Evolutionary conservation across 2,888 invertebrate genomes (phyloP), one percentile per base, ranked within the genome.

Genomic region (Eueremaeus valkanovi): DNA sequence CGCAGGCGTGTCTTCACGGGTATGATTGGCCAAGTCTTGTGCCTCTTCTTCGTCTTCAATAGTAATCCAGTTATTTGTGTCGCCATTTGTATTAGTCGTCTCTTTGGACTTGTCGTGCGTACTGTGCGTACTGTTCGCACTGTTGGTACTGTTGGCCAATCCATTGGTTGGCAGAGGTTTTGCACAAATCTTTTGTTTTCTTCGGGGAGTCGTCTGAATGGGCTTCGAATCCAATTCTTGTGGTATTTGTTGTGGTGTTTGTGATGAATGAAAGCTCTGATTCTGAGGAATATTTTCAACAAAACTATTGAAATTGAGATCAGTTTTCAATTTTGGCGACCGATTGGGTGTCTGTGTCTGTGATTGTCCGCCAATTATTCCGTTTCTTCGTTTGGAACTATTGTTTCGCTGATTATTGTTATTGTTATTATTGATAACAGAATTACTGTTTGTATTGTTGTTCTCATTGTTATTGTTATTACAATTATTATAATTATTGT

Each of bases 121-220:
- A n/a, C n/a, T n/a, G n/a, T n/a, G n/a, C n/a, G n/a, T n/a, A n/a
- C 61, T 31, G 61, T 61, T 61, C 3, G 31, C 31, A 1, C 31
- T 31, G 6, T 33, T 61, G 9, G 61, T 13, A 24, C 3, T 70
- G 3, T 24, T 27, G 3, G 58, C 13, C 27, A 49, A 70, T 33
- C 42, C 51, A 36, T 68, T 70, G 36, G 72, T 49, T 13, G 72
- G 33, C 40, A 51, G 16, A 1, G 61, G 45, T n/a, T 75, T 75
- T 33, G 75, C 27, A 18, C 72, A 55, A n/a, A 51, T n/a, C 29
- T 49, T 75, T 40, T 72, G 72, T 31, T 75, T 75, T 18, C 72
- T 29, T 31, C 75, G 42, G 16, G 61, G 8, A 61, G 42, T 66
- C 27, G 16, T 29, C n/a, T 27, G 63, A 66, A 27, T 63, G 27